Percentiles rank a stretch among this genome's conserved stretches.
Conservation (phyloP, 2,797 vertebrate species). For the Enteromius anoplus region DNA sequence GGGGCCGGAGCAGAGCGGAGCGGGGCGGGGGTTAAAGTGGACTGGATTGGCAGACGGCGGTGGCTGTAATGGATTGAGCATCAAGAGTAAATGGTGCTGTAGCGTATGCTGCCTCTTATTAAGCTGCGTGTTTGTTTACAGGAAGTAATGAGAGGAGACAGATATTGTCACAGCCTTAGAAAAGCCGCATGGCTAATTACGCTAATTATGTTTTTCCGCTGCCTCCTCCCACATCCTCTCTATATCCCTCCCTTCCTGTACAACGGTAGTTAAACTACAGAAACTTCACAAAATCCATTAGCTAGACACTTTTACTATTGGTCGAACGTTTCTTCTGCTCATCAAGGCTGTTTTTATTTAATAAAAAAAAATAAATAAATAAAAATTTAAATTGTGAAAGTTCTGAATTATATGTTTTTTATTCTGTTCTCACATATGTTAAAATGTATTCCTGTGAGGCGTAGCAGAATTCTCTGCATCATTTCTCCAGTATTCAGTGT, state of each 20-base stretch:
- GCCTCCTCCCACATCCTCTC: conserved; percentile 57
- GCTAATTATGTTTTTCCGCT: conserved; percentile 77
- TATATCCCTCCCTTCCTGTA: conserved; percentile 51
- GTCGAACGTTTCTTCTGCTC: background rate
- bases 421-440: too few relatives aligned
- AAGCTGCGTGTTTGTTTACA: conserved; percentile 72
- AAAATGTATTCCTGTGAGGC: background rate
- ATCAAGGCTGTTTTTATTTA: background rate
- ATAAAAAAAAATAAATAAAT: background rate
- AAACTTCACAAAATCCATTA: conserved; percentile 48
- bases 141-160: conserved; percentile 80
- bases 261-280: conserved; percentile 63
- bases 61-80: conserved; percentile 59
- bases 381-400: background rate
- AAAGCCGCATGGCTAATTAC: conserved; percentile 79
- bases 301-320: background rate
- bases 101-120: conserved; percentile 50
- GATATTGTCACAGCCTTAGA: conserved; percentile 78
- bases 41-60: conserved; percentile 70
- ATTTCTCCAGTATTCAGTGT: background rate
- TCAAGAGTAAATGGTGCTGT: conserved; percentile 38
- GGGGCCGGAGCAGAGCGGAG: conserved; percentile 66
- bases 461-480: background rate
- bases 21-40: conserved; percentile 64
- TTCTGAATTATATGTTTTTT: too few relatives aligned